Evolutionary conservation across 2,888 invertebrate species (phyloP), one percentile per base, ranked within the genome.

Genomic region (Diaphora mendica): DNA sequence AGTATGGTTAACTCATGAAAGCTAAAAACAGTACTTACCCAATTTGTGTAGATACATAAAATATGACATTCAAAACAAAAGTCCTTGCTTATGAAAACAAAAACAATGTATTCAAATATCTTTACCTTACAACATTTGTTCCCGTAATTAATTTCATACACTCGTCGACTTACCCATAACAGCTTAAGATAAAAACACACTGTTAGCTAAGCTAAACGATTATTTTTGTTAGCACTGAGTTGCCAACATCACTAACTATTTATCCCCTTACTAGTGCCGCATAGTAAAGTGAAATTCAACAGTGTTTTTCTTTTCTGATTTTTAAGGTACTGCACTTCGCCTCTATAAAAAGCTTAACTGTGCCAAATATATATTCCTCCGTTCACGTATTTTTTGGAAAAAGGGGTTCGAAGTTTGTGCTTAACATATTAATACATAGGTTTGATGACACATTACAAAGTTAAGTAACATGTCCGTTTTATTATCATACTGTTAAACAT

Each of bases 121-220:
- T 68, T 64, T 75, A 62, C 59, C 59, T 69, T 59, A 30, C 39
- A 42, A 75, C 73, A 77, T 82, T 30, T 72, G 48, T 55, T 72
- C 7, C 68, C 68, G 74, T 83, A 82, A 85, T 84, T 83, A 85
- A 85, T 81, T 79, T 80, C 78, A 81, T 80, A 80, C 79, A 80
- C 75, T 80, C 71, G 74, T 35, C 48, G 74, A 72, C 71, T 71
- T 71, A 67, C 33, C 59, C 23, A 72, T 66, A 64, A 71, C 44
- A 73, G 65, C 15, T 64, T 68, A 64, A 33, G 62, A 30, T 2
- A 30, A 30, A 15, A 30, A 17, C 30, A 62, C 62, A 62, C 62
- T 20, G 30, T 30, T 62, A 7, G 26, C 5, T 7, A 59, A 15
- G 59, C 59, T 59, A 26, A 3, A 3, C 26, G 26, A 59, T 55